Percentiles rank a stretch among this genome's conserved stretches.
Conservation (phyloP, 2,797 vertebrate genomes). For the Leptatherina wallacei region DNA sequence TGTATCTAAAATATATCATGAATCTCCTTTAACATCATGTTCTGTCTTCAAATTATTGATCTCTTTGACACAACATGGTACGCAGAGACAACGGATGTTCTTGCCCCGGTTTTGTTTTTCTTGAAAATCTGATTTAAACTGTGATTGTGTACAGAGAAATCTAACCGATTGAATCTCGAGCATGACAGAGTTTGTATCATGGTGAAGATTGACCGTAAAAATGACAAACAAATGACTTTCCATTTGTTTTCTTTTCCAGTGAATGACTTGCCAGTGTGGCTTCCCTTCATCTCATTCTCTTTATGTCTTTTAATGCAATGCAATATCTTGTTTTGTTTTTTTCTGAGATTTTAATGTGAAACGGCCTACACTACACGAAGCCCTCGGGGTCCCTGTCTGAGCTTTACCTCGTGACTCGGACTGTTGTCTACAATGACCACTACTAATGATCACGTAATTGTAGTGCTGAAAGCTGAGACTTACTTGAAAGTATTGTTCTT, state of each 20-base stretch:
- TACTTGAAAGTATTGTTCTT: constrained; percentile 83
- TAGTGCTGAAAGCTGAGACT: constrained; percentile 77
- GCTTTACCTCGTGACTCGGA: constrained; percentile 52
- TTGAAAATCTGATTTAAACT: constrained; percentile 17
- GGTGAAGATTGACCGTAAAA: constrained; percentile 39
- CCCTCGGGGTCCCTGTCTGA: constrained; percentile 43
- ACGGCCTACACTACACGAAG: constrained; percentile 52
- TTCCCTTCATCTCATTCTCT: constrained; percentile 33
- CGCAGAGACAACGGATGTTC: constrained; percentile 2
- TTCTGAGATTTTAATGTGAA: constrained; percentile 81
- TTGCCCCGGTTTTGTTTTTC: constrained; percentile 15
- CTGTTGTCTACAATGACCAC: constrained; percentile 73
- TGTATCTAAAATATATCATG: not conserved
- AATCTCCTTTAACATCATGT: not conserved
- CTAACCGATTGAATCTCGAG: not conserved
- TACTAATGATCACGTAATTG: constrained; percentile 77
- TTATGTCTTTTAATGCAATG: constrained; percentile 73
- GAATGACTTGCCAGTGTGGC: constrained; percentile 45
- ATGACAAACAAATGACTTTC: constrained; percentile 44
- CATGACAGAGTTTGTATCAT: constrained; percentile 7
- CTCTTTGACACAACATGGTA: constrained; percentile 11
- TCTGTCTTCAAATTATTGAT: constrained; percentile 22
- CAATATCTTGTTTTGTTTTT: constrained; percentile 53
- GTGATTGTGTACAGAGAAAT: constrained; percentile 30
- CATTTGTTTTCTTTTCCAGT: constrained; percentile 13